Percentiles rank a stretch among this genome's conserved stretches.
phyloP scores from a whole-genome alignment of 2,113 vertebrate genomes.

The Melozone crissalis region DNA sequence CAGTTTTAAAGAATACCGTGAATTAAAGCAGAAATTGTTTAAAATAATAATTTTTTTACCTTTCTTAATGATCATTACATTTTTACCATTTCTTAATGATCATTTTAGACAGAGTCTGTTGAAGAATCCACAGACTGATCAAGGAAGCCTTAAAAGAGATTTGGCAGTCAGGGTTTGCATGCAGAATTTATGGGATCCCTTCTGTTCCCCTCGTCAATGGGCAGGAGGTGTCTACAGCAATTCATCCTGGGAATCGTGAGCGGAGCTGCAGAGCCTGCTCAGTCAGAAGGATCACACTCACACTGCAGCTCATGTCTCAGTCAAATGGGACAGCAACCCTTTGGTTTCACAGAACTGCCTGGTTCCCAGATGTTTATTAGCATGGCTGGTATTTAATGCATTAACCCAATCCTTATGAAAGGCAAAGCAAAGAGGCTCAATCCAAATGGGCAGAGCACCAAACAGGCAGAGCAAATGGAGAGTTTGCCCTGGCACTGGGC shows the following conservation, averaged over 20 bases:
- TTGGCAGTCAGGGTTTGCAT: not conserved
- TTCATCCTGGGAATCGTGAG: not conserved
- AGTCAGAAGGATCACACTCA: not conserved
- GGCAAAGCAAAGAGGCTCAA: not conserved
- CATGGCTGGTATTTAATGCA: accelerated
- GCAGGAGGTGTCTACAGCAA: not conserved
- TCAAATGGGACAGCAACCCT: not conserved
- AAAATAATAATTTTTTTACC: not conserved
- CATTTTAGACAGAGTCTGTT: not conserved
- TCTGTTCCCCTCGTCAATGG: not conserved
- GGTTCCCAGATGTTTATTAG: not conserved
- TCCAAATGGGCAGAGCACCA: too few species aligned
- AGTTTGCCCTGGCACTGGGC: accelerated
- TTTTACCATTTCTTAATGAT: not conserved
- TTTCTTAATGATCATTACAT: not conserved
- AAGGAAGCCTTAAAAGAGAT: not conserved
- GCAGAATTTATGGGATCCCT: not conserved
- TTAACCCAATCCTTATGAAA: not conserved
- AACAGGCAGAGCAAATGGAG: accelerated
- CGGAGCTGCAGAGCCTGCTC: not conserved
- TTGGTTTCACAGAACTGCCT: accelerated
- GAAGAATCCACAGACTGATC: not conserved
- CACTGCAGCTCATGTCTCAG: not conserved
- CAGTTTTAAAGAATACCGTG: not conserved
- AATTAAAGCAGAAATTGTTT: not conserved